These are phyloP conservation scores for Urosaurus nigricauda DNA, from an alignment of 2,797 vertebrate species.

Conservation along the genomic window DNA sequence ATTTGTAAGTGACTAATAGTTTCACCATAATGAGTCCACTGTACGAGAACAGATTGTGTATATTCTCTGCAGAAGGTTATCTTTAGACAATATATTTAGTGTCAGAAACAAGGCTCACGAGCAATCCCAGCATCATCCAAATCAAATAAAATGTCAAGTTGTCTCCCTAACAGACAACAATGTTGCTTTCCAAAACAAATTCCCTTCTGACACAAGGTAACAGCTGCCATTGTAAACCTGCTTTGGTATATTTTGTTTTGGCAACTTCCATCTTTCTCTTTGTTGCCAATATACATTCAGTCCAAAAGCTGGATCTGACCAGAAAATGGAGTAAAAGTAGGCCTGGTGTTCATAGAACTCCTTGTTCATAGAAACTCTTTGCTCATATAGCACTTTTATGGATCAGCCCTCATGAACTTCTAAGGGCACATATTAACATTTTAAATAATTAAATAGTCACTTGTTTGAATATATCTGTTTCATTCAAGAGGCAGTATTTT, in stretches of 20 bases:
- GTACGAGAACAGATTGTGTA: not conserved
- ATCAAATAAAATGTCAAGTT: not conserved
- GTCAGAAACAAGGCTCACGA: not conserved
- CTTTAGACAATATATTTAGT: not conserved
- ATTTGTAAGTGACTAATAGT: not conserved
- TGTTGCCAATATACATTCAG: not conserved
- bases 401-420: not conserved
- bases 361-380: too few species aligned
- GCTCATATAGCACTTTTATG: not conserved
- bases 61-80: not conserved
- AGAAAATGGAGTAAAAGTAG: not conserved
- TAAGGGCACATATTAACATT: too few species aligned
- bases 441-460: too few species aligned
- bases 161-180: not conserved
- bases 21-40: not conserved
- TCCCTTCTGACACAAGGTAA: slow-evolving; percentile 6
- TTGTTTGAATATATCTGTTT: not conserved
- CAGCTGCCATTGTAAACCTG: not conserved
- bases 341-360: not conserved
- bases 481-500: not conserved
- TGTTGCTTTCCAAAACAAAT: not conserved
- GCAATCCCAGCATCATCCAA: not conserved
- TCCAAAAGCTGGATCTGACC: not conserved
- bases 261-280: not conserved
- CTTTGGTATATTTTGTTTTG: not conserved